phyloP scores from a whole-genome alignment of 2,888 invertebrate species.

The Aphidoletes aphidimyza region DNA sequence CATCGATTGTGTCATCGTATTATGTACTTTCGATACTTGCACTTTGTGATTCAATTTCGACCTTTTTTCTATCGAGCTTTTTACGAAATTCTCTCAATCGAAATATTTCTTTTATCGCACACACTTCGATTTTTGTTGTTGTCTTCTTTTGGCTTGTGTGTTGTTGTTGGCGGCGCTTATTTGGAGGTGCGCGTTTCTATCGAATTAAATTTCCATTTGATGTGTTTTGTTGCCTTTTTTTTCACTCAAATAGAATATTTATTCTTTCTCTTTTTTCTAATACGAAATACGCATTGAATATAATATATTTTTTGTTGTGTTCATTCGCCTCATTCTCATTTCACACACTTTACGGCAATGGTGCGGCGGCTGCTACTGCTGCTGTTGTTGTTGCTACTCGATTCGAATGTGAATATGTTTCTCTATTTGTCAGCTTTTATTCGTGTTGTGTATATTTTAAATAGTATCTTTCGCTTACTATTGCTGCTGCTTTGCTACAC shows the following conservation, averaged over 20 bases:
- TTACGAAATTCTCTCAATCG: too few species aligned
- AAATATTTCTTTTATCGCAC: too few species aligned
- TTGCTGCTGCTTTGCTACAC: neutral
- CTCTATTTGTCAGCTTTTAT: slow-evolving; percentile 40
- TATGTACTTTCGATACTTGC: too few species aligned
- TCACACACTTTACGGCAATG: slow-evolving; percentile 15
- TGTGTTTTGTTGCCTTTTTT: slow-evolving; percentile 14
- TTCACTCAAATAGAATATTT: neutral
- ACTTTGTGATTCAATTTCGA: too few species aligned
- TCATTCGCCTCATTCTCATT: neutral
- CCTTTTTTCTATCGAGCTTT: too few species aligned
- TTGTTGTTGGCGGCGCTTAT: neutral
- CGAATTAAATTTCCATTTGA: slow-evolving; percentile 9
- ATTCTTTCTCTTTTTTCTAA: neutral
- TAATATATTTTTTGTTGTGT: neutral
- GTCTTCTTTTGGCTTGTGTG: neutral
- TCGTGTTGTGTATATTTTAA: slow-evolving; percentile 34
- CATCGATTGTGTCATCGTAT: too few species aligned
- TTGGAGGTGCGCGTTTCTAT: neutral
- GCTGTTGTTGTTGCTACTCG: neutral
- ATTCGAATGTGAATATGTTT: slow-evolving; percentile 1
- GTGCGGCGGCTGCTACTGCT: neutral
- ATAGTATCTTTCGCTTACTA: slow-evolving; percentile 4
- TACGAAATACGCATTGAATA: too few species aligned
- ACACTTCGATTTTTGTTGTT: neutral